Percentiles rank a stretch among this genome's conserved stretches.
Evolutionary conservation across 2,888 invertebrate species (phyloP).

Genomic region (Gryllus longicercus): DNA sequence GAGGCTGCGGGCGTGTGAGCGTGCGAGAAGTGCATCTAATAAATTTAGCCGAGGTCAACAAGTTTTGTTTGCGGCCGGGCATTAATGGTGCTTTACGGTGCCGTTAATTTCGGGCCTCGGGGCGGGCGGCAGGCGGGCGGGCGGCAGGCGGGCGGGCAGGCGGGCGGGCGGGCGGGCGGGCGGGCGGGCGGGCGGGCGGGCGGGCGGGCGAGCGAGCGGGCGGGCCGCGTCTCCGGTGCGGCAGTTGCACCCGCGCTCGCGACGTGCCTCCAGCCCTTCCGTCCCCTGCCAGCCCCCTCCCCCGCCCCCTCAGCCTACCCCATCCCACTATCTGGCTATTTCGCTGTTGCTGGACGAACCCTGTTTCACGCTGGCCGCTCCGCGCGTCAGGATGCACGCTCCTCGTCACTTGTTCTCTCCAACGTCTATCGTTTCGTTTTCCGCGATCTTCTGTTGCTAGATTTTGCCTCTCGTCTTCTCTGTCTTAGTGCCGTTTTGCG

Average conservation of each 20-base stretch:
- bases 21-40: conserved; percentile 17
- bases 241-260: neutral
- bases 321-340: too few species aligned
- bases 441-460: too few species aligned
- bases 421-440: too few species aligned
- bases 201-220: too few species aligned
- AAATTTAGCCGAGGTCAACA: conserved; percentile 17
- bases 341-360: too few species aligned
- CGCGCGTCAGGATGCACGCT: too few species aligned
- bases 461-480: too few species aligned
- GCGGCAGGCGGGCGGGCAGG: neutral
- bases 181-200: too few species aligned
- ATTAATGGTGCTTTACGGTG: conserved; percentile 17
- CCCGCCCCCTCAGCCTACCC: neutral
- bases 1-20: neutral
- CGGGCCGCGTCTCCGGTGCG: neutral
- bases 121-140: neutral
- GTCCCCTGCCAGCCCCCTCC: neutral
- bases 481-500: too few species aligned
- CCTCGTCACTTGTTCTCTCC: too few species aligned
- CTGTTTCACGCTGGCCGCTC: too few species aligned
- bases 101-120: conserved; percentile 17
- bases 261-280: neutral
- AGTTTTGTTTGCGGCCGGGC: conserved; percentile 17
- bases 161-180: too few species aligned